These are phyloP conservation scores for Patella caerulea DNA, from an alignment of 2,888 invertebrate species.

Conservation along the genomic window DNA sequence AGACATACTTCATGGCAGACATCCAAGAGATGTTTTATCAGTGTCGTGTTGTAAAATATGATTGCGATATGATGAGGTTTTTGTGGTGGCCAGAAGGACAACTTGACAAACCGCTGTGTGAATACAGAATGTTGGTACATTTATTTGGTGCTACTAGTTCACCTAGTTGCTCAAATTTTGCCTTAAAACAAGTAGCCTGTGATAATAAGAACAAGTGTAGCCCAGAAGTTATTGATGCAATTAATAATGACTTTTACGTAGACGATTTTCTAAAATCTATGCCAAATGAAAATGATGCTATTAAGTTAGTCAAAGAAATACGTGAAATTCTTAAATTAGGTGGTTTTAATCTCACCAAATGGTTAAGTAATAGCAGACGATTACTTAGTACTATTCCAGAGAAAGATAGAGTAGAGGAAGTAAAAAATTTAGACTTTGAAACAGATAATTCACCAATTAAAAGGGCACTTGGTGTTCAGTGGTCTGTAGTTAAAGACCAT, in stretches of 20 bases:
- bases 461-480: conserved; percentile 24
- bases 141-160: conserved; percentile 10
- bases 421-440: conserved; percentile 18
- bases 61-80: conserved; percentile 25
- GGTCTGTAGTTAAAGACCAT: conserved; percentile 16
- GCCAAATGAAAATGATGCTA: conserved; percentile 12
- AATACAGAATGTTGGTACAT: conserved; percentile 12
- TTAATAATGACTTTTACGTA: conserved; percentile 29
- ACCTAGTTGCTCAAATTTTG: conserved; percentile 7
- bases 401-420: conserved; percentile 6
- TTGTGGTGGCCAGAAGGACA: conserved; percentile 21
- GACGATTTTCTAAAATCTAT: conserved; percentile 36
- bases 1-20: too few species aligned
- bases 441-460: conserved; percentile 20
- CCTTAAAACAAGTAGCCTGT: neutral
- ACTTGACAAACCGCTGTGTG: neutral
- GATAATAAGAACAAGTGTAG: conserved; percentile 4
- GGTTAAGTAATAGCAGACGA: conserved; percentile 21
- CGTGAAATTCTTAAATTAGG: conserved; percentile 14
- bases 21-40: conserved; percentile 37
- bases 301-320: conserved; percentile 20
- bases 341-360: conserved; percentile 26
- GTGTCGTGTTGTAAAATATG: conserved; percentile 21
- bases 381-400: conserved; percentile 24
- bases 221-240: conserved; percentile 10